Evolutionary conservation across 2,888 invertebrate species (phyloP), one percentile per base, ranked within the genome.

Genomic region (Sinelater perroti): DNA sequence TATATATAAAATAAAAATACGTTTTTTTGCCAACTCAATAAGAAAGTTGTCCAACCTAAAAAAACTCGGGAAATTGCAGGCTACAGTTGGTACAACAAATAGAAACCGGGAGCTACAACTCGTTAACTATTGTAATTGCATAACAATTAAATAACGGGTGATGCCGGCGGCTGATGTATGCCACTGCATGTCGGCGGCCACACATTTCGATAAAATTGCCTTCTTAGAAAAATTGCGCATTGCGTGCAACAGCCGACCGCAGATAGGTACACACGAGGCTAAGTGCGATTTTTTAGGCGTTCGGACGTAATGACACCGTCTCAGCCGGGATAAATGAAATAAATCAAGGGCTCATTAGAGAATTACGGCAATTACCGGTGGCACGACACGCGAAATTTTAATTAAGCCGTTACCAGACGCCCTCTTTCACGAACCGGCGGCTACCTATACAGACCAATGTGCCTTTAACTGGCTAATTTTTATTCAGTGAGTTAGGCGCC

Each of bases 351-450:
- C 28, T 54, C 30, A 30, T 54, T 54, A 46, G 35, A 38, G 47
- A 57, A 38, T 51, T 46, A 51, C 44, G 14, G 51, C 52, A 46
- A 57, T 56, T 56, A 57, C 51, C 20, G 46, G 30, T 57, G 21
- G 36, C 36, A 36, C 20, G 26, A 46, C 57, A 57, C 52, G 57
- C 52, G 36, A 52, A 51, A 46, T 33, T 20, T 52, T 57, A 57
- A 57, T 57, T 57, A 57, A 57, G 51, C 45, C 24, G 40, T 40
- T 40, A 40, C 13, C 13, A n/a, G n/a, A n/a, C n/a, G n/a, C n/a
- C n/a, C n/a, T n/a, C n/a, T n/a, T n/a, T n/a, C n/a, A n/a, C n/a
- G n/a, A n/a, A n/a, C n/a, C n/a, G n/a, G n/a, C n/a, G n/a, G n/a
- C n/a, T n/a, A n/a, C n/a, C n/a, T n/a, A n/a, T n/a, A n/a, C n/a